A percentile compares a stretch with the other conserved stretches of the same genome.
Conservation (phyloP, 2,888 invertebrate species). For the Uloborus plumipes region DNA sequence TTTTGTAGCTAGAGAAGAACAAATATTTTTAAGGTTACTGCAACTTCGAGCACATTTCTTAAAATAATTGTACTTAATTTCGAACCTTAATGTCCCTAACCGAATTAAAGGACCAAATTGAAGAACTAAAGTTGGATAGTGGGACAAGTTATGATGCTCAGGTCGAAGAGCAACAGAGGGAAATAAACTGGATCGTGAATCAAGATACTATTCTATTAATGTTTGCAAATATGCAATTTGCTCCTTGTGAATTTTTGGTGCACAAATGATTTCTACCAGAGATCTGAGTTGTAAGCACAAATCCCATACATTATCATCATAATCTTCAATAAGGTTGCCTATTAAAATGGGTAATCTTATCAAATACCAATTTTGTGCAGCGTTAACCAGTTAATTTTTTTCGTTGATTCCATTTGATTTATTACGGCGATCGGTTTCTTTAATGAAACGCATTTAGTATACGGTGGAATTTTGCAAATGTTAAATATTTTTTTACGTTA, state of each 20-base stretch:
- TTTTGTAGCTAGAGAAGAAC: too few relatives aligned
- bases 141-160: too few relatives aligned
- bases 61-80: too few relatives aligned
- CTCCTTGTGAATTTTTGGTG: constrained; percentile 10
- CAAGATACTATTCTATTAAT: too few relatives aligned
- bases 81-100: too few relatives aligned
- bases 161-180: too few relatives aligned
- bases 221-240: too few relatives aligned
- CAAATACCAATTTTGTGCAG: not conserved
- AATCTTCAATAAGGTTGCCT: not conserved
- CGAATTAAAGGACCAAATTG: too few relatives aligned
- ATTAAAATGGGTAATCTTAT: not conserved
- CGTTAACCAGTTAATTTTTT: not conserved
- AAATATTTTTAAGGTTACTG: too few relatives aligned
- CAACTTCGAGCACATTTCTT: too few relatives aligned
- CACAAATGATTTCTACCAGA: not conserved
- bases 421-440: not conserved
- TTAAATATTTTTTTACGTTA: not conserved
- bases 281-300: not conserved
- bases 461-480: not conserved
- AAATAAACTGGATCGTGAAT: too few relatives aligned
- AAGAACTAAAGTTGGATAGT: too few relatives aligned
- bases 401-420: not conserved
- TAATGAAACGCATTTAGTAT: not conserved
- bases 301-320: not conserved